phyloP scores from a whole-genome alignment of 2,797 vertebrate genomes.

The Aplochiton taeniatus region DNA sequence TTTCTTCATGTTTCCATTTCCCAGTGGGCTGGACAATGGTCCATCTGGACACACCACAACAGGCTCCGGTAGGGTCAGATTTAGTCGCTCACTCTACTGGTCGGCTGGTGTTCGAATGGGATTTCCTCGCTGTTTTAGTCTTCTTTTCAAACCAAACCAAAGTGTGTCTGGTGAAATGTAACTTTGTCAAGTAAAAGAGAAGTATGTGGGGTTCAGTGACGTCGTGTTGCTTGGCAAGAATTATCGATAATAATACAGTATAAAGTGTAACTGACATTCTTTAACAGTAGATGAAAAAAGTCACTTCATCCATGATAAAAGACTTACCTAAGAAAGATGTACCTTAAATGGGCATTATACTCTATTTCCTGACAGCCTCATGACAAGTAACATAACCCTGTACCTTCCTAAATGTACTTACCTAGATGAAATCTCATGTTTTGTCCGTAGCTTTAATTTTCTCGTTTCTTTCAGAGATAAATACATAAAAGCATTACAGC shows the following conservation, averaged over 20 bases:
- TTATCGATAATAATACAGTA: no score
- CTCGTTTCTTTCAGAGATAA: conserved; percentile 28
- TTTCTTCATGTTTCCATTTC: conserved; percentile 62
- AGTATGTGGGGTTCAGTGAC: no score
- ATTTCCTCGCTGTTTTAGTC: not conserved
- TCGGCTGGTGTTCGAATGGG: not conserved
- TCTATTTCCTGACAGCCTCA: conserved; percentile 1
- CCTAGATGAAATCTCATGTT: not conserved
- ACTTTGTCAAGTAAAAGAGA: no score
- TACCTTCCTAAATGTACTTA: not conserved
- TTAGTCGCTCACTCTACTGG: conserved; percentile 46
- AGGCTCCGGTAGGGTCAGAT: conserved; percentile 20
- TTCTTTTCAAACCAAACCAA: no score
- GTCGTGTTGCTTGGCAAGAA: no score
- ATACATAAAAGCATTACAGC: conserved; percentile 14
- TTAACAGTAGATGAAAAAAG: not conserved
- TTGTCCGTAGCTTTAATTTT: conserved; percentile 42
- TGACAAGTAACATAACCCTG: conserved; percentile 13
- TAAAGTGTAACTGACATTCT: conserved; percentile 9
- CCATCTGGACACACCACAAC: conserved; percentile 65
- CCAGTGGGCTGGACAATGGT: conserved; percentile 65
- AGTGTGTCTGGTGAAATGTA: no score
- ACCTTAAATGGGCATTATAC: not conserved
- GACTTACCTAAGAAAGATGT: not conserved
- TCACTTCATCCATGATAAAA: not conserved